Conservation (phyloP, 2,113 vertebrate species). For the Trichechus manatus region DNA sequence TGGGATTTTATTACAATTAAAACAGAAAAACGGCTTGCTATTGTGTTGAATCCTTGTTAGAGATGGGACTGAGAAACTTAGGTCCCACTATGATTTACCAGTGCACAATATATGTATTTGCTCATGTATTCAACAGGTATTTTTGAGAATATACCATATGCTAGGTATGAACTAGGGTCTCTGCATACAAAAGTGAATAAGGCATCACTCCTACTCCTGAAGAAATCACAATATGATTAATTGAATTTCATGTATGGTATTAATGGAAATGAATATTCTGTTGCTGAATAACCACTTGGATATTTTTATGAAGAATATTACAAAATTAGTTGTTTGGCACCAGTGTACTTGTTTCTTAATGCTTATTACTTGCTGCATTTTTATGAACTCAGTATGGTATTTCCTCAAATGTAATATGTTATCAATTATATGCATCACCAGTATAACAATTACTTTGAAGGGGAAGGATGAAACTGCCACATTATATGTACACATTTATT, state of each 20-base stretch:
- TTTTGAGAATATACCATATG: background rate
- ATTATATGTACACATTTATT: background rate
- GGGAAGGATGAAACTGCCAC: background rate
- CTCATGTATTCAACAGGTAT: background rate
- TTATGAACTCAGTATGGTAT: background rate
- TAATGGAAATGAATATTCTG: background rate
- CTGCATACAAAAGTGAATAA: background rate
- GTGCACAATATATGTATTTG: background rate
- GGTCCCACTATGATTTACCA: background rate
- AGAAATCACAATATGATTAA: background rate
- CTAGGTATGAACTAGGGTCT: background rate
- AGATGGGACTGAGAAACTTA: background rate
- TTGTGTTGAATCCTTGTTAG: constrained; percentile 20
- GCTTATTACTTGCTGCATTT: background rate
- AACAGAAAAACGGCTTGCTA: background rate
- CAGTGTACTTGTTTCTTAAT: background rate
- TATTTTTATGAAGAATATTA: constrained; percentile 4
- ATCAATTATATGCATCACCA: background rate
- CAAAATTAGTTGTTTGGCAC: constrained; percentile 3
- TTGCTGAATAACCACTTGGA: background rate
- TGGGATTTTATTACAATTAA: background rate
- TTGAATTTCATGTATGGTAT: background rate
- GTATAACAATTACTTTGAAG: background rate
- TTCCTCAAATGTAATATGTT: constrained; percentile 1
- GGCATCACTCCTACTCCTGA: background rate